Conservation (phyloP, 2,888 invertebrate genomes). For the Alloscopus bannaensis region DNA sequence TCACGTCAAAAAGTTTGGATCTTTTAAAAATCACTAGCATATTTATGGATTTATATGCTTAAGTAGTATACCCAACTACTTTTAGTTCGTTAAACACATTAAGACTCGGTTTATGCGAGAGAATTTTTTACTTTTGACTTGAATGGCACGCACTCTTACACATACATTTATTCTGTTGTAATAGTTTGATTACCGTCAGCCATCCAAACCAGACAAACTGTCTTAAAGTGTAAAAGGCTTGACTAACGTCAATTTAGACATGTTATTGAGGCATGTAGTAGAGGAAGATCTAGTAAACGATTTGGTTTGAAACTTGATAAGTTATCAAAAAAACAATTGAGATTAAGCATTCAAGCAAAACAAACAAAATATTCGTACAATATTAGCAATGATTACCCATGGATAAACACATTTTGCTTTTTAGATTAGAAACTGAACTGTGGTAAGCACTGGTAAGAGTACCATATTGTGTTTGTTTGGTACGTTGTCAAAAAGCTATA, state of each 20-base stretch:
- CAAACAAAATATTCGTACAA: no score
- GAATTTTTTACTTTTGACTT: slow-evolving; percentile 39
- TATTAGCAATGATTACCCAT: no score
- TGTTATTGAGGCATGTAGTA: slow-evolving; percentile 28
- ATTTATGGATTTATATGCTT: no score
- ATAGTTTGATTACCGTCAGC: slow-evolving; percentile 33
- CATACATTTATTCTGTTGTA: slow-evolving; percentile 14
- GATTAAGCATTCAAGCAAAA: no score
- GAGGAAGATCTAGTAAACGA: slow-evolving; percentile 30
- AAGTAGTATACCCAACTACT: slow-evolving; percentile 19
- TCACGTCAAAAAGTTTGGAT: slow-evolving; percentile 66
- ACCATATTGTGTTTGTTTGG: no score
- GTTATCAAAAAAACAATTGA: neutral
- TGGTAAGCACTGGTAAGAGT: no score
- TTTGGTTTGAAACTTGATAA: no score
- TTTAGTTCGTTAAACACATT: slow-evolving; percentile 13
- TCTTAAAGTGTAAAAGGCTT: slow-evolving; percentile 53
- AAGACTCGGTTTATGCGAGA: slow-evolving; percentile 40
- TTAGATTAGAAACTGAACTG: no score
- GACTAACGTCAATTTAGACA: slow-evolving; percentile 41
- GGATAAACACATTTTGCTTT: no score
- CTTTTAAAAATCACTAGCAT: slow-evolving; percentile 30
- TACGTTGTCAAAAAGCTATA: no score
- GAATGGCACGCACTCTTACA: slow-evolving; percentile 55
- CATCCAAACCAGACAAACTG: slow-evolving; percentile 41